Base-by-base conservation (phyloP, 2,113 vertebrate species). In the Gorsachius goisagi region DNA sequence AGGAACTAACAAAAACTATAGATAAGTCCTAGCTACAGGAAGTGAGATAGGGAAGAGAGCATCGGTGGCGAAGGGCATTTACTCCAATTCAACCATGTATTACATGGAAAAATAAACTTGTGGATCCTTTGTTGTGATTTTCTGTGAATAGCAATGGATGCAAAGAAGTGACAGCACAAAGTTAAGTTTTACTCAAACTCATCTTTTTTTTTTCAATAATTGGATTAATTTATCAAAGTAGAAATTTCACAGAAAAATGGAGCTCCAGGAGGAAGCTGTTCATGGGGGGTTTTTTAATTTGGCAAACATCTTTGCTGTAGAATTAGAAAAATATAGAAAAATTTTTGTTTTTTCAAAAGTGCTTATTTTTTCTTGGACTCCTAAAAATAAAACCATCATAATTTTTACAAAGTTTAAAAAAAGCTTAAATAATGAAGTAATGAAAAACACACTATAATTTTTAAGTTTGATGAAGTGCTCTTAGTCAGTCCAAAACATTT, bases 371-470 rank as follows among this genome's bases (percentile, higher is more conserved):
- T 67, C n/a, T 88, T 44, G 13, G 44, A 52, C 27, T 85, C 55
- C 67, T 85, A 79, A 94, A 95, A 95, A 94, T 89, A 91, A 88
- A 79, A 60, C 62, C 69, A 66, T 82, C 62, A 53, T 12, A 79
- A 44, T 56, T 66, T 85, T 79, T 47, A 55, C 8, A 3, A 59
- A 35, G 27, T 72, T 79, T 41, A 28, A 44, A 93, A 95, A 67
- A 47, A 19, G 20, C 44, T 79, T 52, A 47, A 82, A 44, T 82
- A 93, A 66, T 6, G 23, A 75, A 87, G 69, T 41, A 52, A 52
- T 49, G 24, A 39, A 63, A 83, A 76, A 18, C 23, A 45, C 5
- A 18, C 8, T 21, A 22, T 2, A 20, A 7, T 82, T 83, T 91
- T 72, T 28, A 82, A 44, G 30, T 69, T 30, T 75, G n/a, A 79